Base-by-base conservation (phyloP, 2,797 vertebrate species). In the Poeciliopsis presidionis region DNA sequence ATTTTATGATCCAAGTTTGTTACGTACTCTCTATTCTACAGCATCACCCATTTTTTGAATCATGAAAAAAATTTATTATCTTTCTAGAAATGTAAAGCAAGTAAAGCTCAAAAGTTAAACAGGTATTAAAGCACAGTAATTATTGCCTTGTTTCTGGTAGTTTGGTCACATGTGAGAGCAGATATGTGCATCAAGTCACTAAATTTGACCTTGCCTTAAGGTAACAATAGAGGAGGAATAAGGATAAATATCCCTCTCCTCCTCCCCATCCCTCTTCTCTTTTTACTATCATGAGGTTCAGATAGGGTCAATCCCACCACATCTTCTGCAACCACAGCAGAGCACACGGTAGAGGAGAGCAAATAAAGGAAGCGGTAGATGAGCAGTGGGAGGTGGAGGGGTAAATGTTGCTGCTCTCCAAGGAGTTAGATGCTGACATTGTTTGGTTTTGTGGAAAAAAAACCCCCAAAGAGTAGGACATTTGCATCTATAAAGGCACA, bases 221-320 rank as follows among this genome's bases (percentile, higher is more conserved):
- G 72, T 61, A 80, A n/a, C 57, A 85, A 75, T 72, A 82, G 70
- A 76, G 76, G 67, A 80, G 69, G 78, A 76, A 73, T 13, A 71
- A 65, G 74, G 74, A 81, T 14, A 83, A 77, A 71, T 69, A 59
- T 20, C 9, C 45, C 55, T 67, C 77, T 46, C 55, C 75, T 20
- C 81, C 28, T 51, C 14, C 30, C 77, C 33, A 30, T 12, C 5
- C 5, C 45, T n/a, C 72, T 65, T 30, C 70, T 65, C 45, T 28
- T 61, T 41, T 77, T 69, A 72, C 39, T 73, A 65, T 30, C 71
- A 81, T 80, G 77, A 79, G 59, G 67, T 82, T 85, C 1, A 70
- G 75, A 84, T 76, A 83, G 83, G 87, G 86, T 88, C 90, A 83
- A 61, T 51, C 39, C 76, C 77, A 5, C 30, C 84, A 74, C 36